Evolutionary conservation across 2,797 vertebrate species (phyloP).

Genomic region (Myiotriccus ornatus): DNA sequence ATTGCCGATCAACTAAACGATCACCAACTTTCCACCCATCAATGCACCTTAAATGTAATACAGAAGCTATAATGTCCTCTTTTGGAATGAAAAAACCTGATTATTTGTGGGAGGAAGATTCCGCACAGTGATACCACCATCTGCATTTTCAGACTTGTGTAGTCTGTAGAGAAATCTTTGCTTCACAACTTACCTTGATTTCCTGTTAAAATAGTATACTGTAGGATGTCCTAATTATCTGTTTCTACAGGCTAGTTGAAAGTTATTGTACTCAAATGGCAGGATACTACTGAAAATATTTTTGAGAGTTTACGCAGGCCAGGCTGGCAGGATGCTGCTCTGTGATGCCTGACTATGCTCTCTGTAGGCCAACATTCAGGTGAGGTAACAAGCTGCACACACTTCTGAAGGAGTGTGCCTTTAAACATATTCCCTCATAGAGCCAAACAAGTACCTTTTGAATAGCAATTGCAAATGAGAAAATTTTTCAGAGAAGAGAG

Average conservation of each 20-base stretch:
- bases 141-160: neutral
- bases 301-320: neutral
- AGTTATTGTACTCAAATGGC: neutral
- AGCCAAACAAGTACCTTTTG: neutral
- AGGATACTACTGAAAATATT: neutral
- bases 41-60: neutral
- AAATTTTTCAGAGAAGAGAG: neutral
- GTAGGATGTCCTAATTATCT: neutral
- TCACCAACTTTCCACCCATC: neutral
- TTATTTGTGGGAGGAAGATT: neutral
- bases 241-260: neutral
- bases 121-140: neutral
- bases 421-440: neutral
- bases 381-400: neutral
- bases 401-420: neutral
- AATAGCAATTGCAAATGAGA: neutral
- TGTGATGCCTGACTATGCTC: neutral
- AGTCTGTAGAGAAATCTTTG: neutral
- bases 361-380: neutral
- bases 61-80: neutral
- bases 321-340: neutral
- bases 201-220: neutral
- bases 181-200: neutral
- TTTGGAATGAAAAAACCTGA: neutral
- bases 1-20: neutral